These are phyloP conservation scores for Hirtodrosophila cameraria DNA, from an alignment of 2,888 invertebrate species.

Conservation along the genomic window DNA sequence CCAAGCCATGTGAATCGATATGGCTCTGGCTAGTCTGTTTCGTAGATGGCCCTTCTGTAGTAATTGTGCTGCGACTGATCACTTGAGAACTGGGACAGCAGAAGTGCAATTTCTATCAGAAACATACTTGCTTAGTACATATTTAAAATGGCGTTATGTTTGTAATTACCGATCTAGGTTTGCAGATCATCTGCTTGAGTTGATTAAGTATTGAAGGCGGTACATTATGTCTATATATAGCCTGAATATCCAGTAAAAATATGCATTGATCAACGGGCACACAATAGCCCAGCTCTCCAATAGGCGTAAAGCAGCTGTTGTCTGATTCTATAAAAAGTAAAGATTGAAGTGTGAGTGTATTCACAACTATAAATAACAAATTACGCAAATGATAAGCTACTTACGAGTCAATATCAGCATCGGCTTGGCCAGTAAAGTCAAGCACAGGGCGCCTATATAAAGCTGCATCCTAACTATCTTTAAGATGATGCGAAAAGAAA, in stretches of 20 bases:
- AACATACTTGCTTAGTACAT: too few relatives aligned
- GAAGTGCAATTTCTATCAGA: slow-evolving; percentile 37
- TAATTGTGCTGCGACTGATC: neutral
- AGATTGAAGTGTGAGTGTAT: too few relatives aligned
- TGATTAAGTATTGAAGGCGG: slow-evolving; percentile 29
- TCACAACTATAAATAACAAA: too few relatives aligned
- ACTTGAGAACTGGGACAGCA: slow-evolving; percentile 40
- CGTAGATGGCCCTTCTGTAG: neutral
- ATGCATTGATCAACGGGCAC: slow-evolving; percentile 44
- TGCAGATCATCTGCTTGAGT: slow-evolving; percentile 45
- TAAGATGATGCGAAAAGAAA: slow-evolving; percentile 8
- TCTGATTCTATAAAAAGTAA: slow-evolving; percentile 42
- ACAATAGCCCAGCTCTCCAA: slow-evolving; percentile 38
- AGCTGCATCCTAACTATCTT: slow-evolving; percentile 53
- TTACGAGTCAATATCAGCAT: slow-evolving; percentile 48
- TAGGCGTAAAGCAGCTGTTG: slow-evolving; percentile 38
- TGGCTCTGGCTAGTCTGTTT: neutral
- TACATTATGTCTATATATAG: slow-evolving; percentile 44
- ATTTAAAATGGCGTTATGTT: too few relatives aligned
- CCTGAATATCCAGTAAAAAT: slow-evolving; percentile 35
- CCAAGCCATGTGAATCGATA: slow-evolving; percentile 55
- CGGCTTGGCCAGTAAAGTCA: slow-evolving; percentile 31
- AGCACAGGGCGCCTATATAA: slow-evolving; percentile 11
- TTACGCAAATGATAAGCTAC: too few relatives aligned
- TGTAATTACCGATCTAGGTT: too few relatives aligned